A percentile compares a stretch with the other conserved stretches of the same genome.
These are phyloP conservation scores for Eurytoma adleriae DNA, from an alignment of 2,888 invertebrate species.

Conservation along the genomic window DNA sequence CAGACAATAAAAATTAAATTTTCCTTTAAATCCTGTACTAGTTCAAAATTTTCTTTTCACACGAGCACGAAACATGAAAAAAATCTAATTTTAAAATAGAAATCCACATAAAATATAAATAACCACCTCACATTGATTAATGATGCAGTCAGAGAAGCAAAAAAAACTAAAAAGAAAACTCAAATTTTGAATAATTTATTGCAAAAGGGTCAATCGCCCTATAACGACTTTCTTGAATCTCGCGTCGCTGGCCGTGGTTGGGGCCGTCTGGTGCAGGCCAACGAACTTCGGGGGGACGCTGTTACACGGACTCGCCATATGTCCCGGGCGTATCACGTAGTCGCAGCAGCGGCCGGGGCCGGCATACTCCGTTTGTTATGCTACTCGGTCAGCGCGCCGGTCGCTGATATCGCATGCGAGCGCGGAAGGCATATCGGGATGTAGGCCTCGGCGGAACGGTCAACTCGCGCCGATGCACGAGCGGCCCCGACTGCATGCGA, in stretches of 20 bases:
- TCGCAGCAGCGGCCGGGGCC: constrained; percentile 11
- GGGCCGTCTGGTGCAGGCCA: background rate
- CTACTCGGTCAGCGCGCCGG: constrained; percentile 15
- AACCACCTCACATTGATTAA: too few species aligned
- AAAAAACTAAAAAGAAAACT: too few species aligned
- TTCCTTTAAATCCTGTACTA: too few species aligned
- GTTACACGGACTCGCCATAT: constrained; percentile 12
- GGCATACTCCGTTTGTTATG: constrained; percentile 11
- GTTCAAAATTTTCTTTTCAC: too few species aligned
- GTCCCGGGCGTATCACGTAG: constrained; percentile 17
- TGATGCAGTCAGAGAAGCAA: too few species aligned
- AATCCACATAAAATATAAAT: too few species aligned
- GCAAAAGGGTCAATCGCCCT: background rate
- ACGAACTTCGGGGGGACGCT: constrained; percentile 15
- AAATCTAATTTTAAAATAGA: too few species aligned
- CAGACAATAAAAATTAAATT: too few species aligned
- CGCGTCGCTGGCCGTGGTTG: background rate
- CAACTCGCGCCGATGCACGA: background rate
- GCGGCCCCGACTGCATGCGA: too few species aligned
- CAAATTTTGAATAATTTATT: too few species aligned
- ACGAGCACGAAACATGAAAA: too few species aligned
- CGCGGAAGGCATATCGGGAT: constrained; percentile 14
- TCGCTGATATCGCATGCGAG: constrained; percentile 2
- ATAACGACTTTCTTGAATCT: constrained; percentile 11
- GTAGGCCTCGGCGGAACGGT: constrained; percentile 13